Evolutionary conservation across 1,140 invertebrate genomes (phyloP), one percentile per base, ranked within the genome.

Genomic region (Aphelinus atriplicis): DNA sequence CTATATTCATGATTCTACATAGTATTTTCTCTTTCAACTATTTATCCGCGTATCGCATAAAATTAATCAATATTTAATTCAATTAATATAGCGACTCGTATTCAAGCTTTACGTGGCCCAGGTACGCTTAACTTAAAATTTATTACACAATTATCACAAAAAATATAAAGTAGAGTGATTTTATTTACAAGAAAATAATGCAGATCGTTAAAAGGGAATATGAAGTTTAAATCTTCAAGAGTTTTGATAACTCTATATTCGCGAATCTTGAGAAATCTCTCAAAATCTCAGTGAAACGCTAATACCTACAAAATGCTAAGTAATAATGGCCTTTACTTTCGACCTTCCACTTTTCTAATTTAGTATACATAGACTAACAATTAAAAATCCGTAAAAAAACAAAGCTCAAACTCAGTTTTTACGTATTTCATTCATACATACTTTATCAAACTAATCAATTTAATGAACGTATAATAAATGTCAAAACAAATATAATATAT

Each of bases 101-200:
- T 64, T 45, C 51, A n/a, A 57, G 66, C 61, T n/a, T 73, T 51
- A 76, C 57, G 76, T 78, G 78, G 79, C 78, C 80, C 79, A 82
- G 82, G 81, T 83, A 82, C 80, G 68, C 60, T 71, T 75, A 83
- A 81, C 81, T 82, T 80, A 79, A 77, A 67, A 55, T 66, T 79
- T 76, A 76, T 80, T 82, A 81, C 64, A 81, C 76, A 79, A 69
- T 79, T 81, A 82, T 80, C 75, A 82, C 80, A 82, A 82, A 81
- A 26, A 26, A 26, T 26, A 26, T 26, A 26, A 26, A 26, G 26
- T 26, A 26, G 26, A 26, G 26, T 26, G 26, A 26, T 61, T 45
- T 65, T 76, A 76, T 79, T 78, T 75, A 80, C 77, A 80, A 75
- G 51, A 62, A 72, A 65, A 57, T 68, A 63, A 75, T 75, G 68